These are phyloP conservation scores for Betta splendens DNA, from an alignment of 2,797 vertebrate species.

Conservation along the genomic window DNA sequence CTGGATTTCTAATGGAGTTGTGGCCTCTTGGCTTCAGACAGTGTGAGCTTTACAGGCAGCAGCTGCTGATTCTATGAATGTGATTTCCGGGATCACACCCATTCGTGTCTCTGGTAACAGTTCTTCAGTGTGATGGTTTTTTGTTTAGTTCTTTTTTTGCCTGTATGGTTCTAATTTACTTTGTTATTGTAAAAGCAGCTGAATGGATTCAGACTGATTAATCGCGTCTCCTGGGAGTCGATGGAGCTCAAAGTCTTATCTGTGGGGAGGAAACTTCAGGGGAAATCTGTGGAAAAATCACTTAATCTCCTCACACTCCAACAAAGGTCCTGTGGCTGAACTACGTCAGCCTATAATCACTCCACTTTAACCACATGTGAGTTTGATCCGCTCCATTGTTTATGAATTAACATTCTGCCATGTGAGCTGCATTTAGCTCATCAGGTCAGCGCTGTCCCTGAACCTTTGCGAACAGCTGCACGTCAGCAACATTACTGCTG, in stretches of 20 bases:
- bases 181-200: no score
- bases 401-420: slow-evolving; percentile 39
- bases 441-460: slow-evolving; percentile 16
- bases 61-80: no score
- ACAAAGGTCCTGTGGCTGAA: slow-evolving; percentile 29
- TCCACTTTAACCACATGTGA: slow-evolving; percentile 23
- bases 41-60: no score
- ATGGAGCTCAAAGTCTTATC: neutral
- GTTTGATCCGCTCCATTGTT: slow-evolving; percentile 52
- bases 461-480: slow-evolving; percentile 60
- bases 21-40: no score
- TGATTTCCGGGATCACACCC: no score
- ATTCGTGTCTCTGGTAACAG: no score
- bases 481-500: neutral
- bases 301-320: neutral
- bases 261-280: neutral
- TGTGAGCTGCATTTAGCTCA: slow-evolving; percentile 58
- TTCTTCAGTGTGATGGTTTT: no score
- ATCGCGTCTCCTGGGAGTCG: no score
- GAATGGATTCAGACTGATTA: neutral
- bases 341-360: slow-evolving; percentile 37
- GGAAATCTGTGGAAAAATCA: neutral
- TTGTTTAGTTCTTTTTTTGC: no score
- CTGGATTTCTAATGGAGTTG: no score
- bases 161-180: no score